These are phyloP conservation scores for Hypothenemus hampei DNA, from an alignment of 1,140 invertebrate genomes.

Conservation along the genomic window DNA sequence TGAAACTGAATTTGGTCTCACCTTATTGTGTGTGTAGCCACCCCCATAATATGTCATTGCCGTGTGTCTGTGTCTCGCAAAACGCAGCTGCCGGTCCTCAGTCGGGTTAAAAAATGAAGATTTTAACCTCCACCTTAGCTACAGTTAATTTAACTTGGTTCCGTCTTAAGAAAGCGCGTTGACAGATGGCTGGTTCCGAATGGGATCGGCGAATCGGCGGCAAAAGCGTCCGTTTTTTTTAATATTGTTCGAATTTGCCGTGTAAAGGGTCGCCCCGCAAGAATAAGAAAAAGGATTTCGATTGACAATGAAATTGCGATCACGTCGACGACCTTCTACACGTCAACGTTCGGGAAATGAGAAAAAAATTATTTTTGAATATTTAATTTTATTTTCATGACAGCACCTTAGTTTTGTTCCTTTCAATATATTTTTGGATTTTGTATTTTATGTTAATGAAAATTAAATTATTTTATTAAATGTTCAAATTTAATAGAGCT, in stretches of 20 bases:
- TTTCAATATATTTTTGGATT: no score
- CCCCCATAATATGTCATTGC: constrained; percentile 44
- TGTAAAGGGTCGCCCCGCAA: constrained; percentile 16
- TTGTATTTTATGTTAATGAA: no score
- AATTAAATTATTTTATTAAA: no score
- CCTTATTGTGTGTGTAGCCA: constrained; percentile 45
- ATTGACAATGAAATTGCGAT: constrained; percentile 2
- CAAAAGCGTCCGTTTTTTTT: constrained; percentile 24
- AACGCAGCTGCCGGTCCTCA: constrained; percentile 38
- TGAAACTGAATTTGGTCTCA: constrained; percentile 8
- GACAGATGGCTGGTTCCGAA: constrained; percentile 28
- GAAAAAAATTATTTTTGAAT: no score
- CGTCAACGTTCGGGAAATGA: no score
- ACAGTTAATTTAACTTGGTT: constrained; percentile 45
- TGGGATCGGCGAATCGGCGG: constrained; percentile 17
- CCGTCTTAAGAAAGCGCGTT: constrained; percentile 27
- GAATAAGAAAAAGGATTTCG: constrained; percentile 1
- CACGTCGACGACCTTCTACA: no score
- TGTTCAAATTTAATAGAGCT: no score
- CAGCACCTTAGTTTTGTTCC: no score
- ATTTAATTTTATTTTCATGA: no score
- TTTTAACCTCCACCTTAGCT: constrained; percentile 45
- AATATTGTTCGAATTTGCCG: constrained; percentile 15
- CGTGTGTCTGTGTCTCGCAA: constrained; percentile 34
- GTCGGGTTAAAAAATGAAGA: constrained; percentile 44